Evolutionary conservation across 2,888 invertebrate species (phyloP).

Genomic region (Troides helena): DNA sequence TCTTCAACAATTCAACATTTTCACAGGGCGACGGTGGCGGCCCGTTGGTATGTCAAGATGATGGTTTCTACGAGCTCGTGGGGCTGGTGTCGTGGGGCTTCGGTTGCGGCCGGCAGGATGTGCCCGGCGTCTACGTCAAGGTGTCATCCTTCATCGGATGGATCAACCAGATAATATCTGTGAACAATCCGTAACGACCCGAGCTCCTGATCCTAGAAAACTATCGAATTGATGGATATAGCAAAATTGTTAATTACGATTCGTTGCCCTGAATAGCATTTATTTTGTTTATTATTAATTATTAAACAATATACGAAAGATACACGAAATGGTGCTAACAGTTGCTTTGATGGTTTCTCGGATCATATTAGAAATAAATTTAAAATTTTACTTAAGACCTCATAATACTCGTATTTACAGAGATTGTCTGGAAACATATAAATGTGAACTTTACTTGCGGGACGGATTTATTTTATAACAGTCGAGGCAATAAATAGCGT

Average conservation of each 20-base stretch:
- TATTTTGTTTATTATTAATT: conserved; percentile 1
- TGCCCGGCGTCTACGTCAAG: conserved; percentile 98
- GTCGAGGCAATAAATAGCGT: too few relatives aligned
- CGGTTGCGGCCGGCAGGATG: conserved; percentile 94
- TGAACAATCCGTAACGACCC: conserved; percentile 88
- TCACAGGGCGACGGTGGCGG: conserved; percentile 95
- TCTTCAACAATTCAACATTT: background rate
- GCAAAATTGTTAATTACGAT: background rate
- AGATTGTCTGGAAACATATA: too few relatives aligned
- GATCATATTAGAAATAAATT: background rate
- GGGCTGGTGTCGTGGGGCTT: conserved; percentile 98
- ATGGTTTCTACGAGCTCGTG: conserved; percentile 94
- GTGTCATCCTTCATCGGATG: conserved; percentile 97
- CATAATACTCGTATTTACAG: background rate
- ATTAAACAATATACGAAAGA: background rate
- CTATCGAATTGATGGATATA: background rate
- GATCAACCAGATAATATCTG: conserved; percentile 98
- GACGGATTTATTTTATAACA: too few relatives aligned
- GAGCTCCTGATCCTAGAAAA: background rate
- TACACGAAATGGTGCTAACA: background rate
- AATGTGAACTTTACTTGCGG: too few relatives aligned
- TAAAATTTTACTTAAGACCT: conserved; percentile 2
- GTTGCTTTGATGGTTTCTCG: conserved; percentile 5
- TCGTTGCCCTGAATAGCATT: background rate
- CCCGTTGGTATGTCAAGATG: conserved; percentile 94